Conservation (phyloP, 2,888 invertebrate genomes). For the Pilophorus perplexus region DNA sequence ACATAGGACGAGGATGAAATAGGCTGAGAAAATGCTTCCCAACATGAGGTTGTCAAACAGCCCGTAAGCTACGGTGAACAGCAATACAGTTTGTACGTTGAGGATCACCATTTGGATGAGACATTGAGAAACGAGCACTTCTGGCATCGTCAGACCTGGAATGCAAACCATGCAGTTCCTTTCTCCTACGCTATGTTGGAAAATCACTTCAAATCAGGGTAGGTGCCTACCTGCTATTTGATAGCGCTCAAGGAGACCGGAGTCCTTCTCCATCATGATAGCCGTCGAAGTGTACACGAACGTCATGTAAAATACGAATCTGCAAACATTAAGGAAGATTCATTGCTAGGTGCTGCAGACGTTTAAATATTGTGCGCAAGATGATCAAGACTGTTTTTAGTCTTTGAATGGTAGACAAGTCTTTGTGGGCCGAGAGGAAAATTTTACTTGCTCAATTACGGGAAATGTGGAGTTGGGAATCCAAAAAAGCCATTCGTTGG, state of each 20-base stretch:
- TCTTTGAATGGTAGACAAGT: no score
- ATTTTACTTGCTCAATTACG: no score
- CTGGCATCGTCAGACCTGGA: conserved; percentile 16
- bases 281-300: conserved; percentile 35
- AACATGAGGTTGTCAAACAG: conserved; percentile 11
- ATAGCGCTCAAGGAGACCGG: conserved; percentile 37
- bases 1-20: conserved; percentile 24
- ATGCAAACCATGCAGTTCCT: no score
- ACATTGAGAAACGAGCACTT: conserved; percentile 18
- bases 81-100: conserved; percentile 16
- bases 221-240: conserved; percentile 38
- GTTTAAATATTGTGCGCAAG: neutral
- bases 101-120: conserved; percentile 31
- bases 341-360: neutral
- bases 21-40: conserved; percentile 6
- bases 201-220: no score
- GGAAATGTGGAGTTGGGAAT: no score
- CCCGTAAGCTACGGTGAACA: conserved; percentile 14
- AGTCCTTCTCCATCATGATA: conserved; percentile 23
- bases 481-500: no score
- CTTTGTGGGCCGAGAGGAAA: no score
- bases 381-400: no score
- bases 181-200: no score
- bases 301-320: conserved; percentile 37
- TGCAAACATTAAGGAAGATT: no score